A percentile compares a stretch with the other conserved stretches of the same genome.
phyloP scores from a whole-genome alignment of 2,797 vertebrate species.

The Mus minutoides region DNA sequence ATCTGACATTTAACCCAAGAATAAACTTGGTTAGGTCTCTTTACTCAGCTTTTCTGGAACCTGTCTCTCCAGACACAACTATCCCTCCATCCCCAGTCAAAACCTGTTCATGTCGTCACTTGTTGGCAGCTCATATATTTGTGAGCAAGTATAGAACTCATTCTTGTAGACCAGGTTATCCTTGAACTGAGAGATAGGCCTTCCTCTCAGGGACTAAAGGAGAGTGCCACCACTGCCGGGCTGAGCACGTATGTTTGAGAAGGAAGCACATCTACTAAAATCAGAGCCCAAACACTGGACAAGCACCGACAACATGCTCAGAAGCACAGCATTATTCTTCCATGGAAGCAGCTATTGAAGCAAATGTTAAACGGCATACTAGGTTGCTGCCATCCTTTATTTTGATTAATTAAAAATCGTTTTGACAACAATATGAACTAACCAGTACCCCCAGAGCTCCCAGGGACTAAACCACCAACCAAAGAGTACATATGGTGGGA shows the following conservation, averaged over 20 bases:
- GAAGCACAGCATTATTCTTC: neutral
- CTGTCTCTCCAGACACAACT: neutral
- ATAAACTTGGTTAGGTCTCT: neutral
- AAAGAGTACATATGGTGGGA: no score
- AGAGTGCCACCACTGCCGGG: neutral
- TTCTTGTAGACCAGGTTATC: neutral
- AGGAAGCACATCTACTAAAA: neutral
- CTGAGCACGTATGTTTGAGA: neutral
- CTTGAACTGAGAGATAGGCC: neutral
- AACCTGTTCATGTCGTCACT: neutral
- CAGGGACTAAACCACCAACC: no score
- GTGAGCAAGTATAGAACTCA: neutral
- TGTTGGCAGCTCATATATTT: neutral
- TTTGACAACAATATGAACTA: neutral
- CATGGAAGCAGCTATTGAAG: neutral
- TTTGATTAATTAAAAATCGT: neutral
- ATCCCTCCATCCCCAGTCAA: neutral
- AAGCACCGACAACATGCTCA: neutral
- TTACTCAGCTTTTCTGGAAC: neutral
- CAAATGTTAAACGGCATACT: neutral
- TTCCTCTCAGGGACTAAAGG: neutral
- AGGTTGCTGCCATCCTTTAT: neutral
- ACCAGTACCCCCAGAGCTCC: no score
- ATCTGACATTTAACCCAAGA: neutral
- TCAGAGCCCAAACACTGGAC: neutral